Conservation (phyloP, 1,140 invertebrate species). For the Caerostris extrusa region DNA sequence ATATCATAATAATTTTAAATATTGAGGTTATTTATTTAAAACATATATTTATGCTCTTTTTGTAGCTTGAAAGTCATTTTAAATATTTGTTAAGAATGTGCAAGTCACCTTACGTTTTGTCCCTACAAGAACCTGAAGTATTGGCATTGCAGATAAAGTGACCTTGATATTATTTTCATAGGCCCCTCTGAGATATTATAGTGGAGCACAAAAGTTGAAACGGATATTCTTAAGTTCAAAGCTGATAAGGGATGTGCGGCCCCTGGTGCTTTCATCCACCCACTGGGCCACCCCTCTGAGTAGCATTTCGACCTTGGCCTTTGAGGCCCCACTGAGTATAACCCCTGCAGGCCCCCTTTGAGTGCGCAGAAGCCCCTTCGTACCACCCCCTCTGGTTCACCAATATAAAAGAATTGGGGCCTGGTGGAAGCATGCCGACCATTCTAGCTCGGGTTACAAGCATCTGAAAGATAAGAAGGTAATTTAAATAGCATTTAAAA, state of each 20-base stretch:
- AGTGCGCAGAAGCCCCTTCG: constrained; percentile 29
- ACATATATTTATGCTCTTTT: no score
- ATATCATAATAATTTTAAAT: no score
- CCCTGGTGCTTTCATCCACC: constrained; percentile 47
- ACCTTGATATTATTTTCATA: no score
- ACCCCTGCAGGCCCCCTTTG: constrained; percentile 54
- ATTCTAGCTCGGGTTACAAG: no score
- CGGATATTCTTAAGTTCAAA: constrained; percentile 7
- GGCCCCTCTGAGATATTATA: background rate
- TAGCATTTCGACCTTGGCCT: constrained; percentile 66
- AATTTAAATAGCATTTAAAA: no score
- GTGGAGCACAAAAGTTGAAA: background rate
- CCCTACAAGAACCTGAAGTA: no score
- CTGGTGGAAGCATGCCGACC: background rate
- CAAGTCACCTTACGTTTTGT: no score
- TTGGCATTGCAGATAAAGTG: no score
- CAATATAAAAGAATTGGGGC: background rate
- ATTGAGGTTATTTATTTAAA: no score
- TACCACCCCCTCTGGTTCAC: constrained; percentile 38
- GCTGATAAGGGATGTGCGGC: constrained; percentile 8
- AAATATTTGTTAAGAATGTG: no score
- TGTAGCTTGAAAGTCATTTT: no score
- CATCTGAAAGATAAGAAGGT: no score
- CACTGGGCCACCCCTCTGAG: constrained; percentile 39
- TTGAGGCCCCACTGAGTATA: constrained; percentile 52